Conservation (phyloP, 2,888 invertebrate species). For the Eretmocerus hayati region DNA sequence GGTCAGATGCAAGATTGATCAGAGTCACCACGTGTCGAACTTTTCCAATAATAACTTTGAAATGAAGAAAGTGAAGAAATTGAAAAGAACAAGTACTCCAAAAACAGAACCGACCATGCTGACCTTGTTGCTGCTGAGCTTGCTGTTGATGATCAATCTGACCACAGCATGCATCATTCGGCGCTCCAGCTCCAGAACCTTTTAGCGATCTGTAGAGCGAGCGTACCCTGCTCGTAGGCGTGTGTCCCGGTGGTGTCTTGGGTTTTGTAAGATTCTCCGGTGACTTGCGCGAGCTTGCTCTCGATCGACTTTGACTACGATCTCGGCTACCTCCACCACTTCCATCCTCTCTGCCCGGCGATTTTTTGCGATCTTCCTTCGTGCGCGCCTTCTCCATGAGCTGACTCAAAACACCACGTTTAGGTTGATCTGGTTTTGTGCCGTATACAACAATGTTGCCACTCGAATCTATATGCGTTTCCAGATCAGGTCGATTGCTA, state of each 20-base stretch:
- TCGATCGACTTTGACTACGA: constrained; percentile 36
- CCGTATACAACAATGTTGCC: constrained; percentile 43
- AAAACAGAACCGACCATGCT: too few relatives aligned
- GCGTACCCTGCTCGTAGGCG: constrained; percentile 37
- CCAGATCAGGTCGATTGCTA: constrained; percentile 28
- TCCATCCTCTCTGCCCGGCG: constrained; percentile 40
- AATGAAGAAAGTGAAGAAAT: too few relatives aligned
- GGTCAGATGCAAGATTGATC: too few relatives aligned
- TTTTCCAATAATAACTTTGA: too few relatives aligned
- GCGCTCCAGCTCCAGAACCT: constrained; percentile 31
- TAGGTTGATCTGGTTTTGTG: constrained; percentile 30
- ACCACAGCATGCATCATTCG: constrained; percentile 26
- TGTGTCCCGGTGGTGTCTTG: constrained; percentile 41
- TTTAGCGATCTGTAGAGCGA: constrained; percentile 42
- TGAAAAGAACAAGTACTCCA: too few relatives aligned
- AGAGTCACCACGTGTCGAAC: too few relatives aligned
- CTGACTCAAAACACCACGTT: constrained; percentile 50
- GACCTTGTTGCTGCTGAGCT: constrained; percentile 20
- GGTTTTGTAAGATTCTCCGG: constrained; percentile 41
- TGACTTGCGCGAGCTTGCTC: constrained; percentile 42
- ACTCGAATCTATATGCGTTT: constrained; percentile 40
- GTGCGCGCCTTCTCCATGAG: constrained; percentile 53
- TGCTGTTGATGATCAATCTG: constrained; percentile 40
- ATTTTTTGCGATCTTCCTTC: constrained; percentile 49
- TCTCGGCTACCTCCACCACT: too few relatives aligned